Evolutionary conservation across 2,113 vertebrate genomes (phyloP).

Genomic region (Thymallus thymallus): DNA sequence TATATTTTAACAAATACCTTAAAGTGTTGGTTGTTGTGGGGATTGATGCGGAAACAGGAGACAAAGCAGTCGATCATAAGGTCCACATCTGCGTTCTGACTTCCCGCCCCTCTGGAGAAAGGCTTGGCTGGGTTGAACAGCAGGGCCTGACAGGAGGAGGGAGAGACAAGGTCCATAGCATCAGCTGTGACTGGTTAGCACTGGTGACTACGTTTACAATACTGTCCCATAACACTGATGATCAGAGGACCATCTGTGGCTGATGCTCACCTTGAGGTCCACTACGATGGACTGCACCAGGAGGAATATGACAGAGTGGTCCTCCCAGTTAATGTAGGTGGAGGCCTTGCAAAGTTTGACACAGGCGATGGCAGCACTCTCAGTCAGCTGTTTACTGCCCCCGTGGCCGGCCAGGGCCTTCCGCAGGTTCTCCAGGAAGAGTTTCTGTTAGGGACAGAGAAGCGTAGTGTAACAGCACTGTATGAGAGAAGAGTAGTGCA

Average conservation of each 20-base stretch:
- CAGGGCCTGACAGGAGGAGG: conserved; percentile 76
- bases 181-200: neutral
- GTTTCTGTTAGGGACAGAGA: conserved; percentile 76
- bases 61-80: conserved; percentile 99
- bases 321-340: conserved; percentile 98
- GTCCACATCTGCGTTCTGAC: conserved; percentile 93
- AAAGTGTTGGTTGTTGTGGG: conserved; percentile 98
- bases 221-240: too few relatives aligned
- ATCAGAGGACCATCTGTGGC: neutral
- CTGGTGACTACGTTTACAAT: neutral
- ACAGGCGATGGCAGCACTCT: conserved; percentile 96
- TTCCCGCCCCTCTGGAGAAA: conserved; percentile 89
- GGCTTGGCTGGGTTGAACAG: conserved; percentile 97
- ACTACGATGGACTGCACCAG: conserved; percentile 96
- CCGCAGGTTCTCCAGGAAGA: conserved; percentile 92
- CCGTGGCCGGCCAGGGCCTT: conserved; percentile 91
- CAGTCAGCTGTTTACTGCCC: conserved; percentile 89
- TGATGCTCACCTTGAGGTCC: conserved; percentile 87
- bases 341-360: conserved; percentile 98
- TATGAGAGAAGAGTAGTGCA: neutral
- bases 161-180: neutral
- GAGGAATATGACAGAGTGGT: conserved; percentile 95
- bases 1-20: conserved; percentile 74
- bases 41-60: conserved; percentile 98
- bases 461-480: neutral